phyloP scores from a whole-genome alignment of 2,113 vertebrate species.

The Rhea americana region DNA sequence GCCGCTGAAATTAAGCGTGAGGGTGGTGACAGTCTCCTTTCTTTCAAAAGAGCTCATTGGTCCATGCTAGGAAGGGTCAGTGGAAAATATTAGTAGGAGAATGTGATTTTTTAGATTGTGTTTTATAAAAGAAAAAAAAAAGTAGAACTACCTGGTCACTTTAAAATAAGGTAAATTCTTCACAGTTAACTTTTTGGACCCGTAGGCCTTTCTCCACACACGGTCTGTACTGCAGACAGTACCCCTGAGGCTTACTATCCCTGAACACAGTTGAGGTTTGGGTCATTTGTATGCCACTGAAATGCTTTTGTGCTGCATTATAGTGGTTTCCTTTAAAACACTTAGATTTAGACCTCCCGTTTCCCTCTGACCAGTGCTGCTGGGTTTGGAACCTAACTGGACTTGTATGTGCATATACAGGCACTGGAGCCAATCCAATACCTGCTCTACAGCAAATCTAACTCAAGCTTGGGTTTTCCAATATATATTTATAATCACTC shows the following conservation, averaged over 20 bases:
- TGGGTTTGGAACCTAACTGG: neutral
- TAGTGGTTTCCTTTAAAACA: neutral
- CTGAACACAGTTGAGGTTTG: neutral
- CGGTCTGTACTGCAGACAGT: neutral
- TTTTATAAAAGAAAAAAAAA: neutral
- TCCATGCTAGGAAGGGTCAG: neutral
- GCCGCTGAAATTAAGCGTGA: neutral
- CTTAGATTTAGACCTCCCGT: neutral
- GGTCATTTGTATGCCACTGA: constrained; percentile 24
- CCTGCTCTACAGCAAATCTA: neutral
- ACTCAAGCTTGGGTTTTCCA: neutral
- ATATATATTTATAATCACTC: neutral
- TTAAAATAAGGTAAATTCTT: neutral
- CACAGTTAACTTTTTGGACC: neutral
- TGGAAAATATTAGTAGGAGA: neutral
- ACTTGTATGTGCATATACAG: neutral
- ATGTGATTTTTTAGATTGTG: neutral
- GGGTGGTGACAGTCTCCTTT: neutral
- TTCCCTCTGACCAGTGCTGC: neutral
- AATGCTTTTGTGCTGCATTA: neutral
- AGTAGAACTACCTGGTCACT: neutral
- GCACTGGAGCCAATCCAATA: neutral
- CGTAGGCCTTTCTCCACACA: neutral
- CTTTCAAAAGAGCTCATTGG: neutral
- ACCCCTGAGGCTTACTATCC: neutral